Base-by-base conservation (phyloP, 2,797 vertebrate genomes). In the Poeciliopsis infans region DNA sequence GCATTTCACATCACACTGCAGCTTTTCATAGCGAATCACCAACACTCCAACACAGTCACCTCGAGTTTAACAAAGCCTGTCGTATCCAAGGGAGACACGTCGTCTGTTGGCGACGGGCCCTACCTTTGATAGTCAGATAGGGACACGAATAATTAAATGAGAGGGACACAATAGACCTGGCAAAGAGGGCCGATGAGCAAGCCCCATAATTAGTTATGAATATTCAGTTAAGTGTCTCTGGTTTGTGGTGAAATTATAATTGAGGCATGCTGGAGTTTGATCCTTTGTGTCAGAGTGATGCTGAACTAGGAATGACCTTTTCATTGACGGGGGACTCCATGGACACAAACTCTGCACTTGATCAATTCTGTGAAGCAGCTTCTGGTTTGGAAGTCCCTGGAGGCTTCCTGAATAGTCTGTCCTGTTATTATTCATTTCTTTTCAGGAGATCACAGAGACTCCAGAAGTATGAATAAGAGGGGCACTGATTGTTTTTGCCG, bases 191-290 rank as follows among this genome's bases (percentile, higher is more conserved):
- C 79, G 89, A 88, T 46, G 80, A 92, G 89, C 88, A 85, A 53
- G 66, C 83, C 66, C 81, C 77, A 23, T 95, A 95, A 95, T 94
- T 91, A 92, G 83, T 91, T 86, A 95, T 95, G 94, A 96, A 96
- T 96, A 96, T 96, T 95, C 94, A 93, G 86, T 87, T 87, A 78
- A 72, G 87, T 78, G 87, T 88, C 70, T 23, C 72, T 74, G 82
- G 79, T 79, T 89, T 72, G 78, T 51, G 74, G 79, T 88, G 79
- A 89, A 91, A 91, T 85, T 74, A 90, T 91, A 85, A 90, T 89
- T 76, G 83, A 86, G 87, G 69, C 3, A 53, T 78, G 79, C 76
- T 89, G 86, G 85, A 68, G 80, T 71, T 33, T 18, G 53, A 76
- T 86, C 75, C 84, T 75, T 80, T 75, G 87, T 84, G 82, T 86